Base-by-base conservation (phyloP, 2,113 vertebrate species). In the Nerophis ophidion region DNA sequence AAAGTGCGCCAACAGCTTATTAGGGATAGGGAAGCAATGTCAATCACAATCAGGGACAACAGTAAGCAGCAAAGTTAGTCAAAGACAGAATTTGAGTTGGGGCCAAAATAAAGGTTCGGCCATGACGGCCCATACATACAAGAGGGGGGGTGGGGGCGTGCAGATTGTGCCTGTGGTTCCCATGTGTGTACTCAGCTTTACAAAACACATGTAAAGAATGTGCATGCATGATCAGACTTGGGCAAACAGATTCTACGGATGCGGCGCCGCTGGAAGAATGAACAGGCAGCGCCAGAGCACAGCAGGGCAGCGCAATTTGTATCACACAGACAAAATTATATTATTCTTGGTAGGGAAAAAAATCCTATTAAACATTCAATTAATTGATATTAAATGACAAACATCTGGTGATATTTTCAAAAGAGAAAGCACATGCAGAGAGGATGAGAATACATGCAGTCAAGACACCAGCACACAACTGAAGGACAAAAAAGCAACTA, bases 371-470 rank as follows among this genome's bases (percentile, higher is more conserved):
- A 63, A 63, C 48, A 58, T 62, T 26, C n/a, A 48, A 16, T 60
- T 14, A 60, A 46, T 52, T 34, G 13, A 15, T 36, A 71, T 46
- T 71, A 57, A 26, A 69, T 56, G 53, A 36, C 14, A 15, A 66
- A 68, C 8, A 35, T 44, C 11, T 44, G 40, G 54, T 13, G 36
- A 44, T 17, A 19, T 42, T 42, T 15, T 42, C n/a, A 10, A 17
- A 17, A 6, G 16, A n/a, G 36, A 56, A 68, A 67, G 60, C 58
- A 34, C 47, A 46, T 36, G 65, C 14, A 55, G 59, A 63, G 48
- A 36, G 65, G 64, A 73, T 60, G 54, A 64, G 44, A 76, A 50
- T 34, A 59, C 71, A 74, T 67, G 67, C 56, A 66, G 56, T 74
- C 55, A 80, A 53, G 57, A 59, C 26, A 26, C 26, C 26, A 26